These are phyloP conservation scores for Sinosuthora webbiana DNA, from an alignment of 2,113 vertebrate genomes.

Conservation along the genomic window DNA sequence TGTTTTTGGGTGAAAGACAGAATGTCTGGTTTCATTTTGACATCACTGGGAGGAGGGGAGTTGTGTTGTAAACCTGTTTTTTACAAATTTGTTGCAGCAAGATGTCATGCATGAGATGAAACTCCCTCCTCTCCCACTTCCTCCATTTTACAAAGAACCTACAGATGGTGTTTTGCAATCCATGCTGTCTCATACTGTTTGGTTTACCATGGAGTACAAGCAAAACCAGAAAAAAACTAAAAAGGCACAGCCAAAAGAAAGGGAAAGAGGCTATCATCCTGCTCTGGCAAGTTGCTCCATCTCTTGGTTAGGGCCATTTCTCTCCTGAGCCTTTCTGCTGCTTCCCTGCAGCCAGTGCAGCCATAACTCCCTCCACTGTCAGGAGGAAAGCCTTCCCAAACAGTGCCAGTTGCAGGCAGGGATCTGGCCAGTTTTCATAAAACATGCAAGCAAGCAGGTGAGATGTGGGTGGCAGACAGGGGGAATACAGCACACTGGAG, in stretches of 20 bases:
- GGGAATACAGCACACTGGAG: not conserved
- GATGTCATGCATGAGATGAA: not conserved
- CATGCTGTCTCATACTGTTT: slow-evolving; percentile 14
- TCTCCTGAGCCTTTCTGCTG: not conserved
- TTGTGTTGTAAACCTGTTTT: not conserved
- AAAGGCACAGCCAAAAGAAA: not conserved
- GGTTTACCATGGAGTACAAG: not conserved
- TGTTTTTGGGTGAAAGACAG: not conserved
- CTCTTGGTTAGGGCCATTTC: not conserved
- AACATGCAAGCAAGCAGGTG: not conserved
- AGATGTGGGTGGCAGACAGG: not conserved
- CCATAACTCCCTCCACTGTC: not conserved
- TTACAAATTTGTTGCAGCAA: not conserved
- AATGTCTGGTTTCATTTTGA: not conserved
- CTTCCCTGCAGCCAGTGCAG: not conserved
- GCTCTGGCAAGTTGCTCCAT: not conserved
- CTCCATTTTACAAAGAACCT: slow-evolving; percentile 34
- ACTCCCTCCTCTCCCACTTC: slow-evolving; percentile 5
- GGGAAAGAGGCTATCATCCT: not conserved
- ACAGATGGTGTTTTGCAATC: slow-evolving; percentile 31
- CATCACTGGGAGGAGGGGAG: not conserved
- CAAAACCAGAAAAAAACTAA: not conserved
- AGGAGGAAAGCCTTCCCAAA: not conserved
- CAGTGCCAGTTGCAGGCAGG: fast-evolving
- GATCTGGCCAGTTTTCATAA: not conserved